These are phyloP conservation scores for Agrochola lychnidis DNA, from an alignment of 2,888 invertebrate species.

Conservation along the genomic window DNA sequence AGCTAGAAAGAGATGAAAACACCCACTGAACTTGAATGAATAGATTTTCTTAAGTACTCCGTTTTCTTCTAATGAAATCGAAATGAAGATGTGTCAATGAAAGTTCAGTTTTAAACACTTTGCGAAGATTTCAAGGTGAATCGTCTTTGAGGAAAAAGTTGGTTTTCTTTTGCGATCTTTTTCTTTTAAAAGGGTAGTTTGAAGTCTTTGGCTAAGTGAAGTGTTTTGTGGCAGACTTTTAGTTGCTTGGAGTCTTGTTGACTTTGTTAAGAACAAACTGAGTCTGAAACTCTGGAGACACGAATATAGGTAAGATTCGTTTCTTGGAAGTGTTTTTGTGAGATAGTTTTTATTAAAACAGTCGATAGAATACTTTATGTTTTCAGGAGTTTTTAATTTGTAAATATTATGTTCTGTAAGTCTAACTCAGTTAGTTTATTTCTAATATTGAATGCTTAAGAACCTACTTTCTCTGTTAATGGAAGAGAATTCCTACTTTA, in stretches of 20 bases:
- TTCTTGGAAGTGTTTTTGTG: not conserved
- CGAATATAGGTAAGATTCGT: not conserved
- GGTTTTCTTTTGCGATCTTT: conserved; percentile 38
- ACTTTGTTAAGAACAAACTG: conserved; percentile 4
- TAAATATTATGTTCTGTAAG: too few species aligned
- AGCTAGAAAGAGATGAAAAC: conserved; percentile 72
- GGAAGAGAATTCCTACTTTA: not conserved
- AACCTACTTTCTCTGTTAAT: not conserved
- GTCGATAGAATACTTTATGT: not conserved
- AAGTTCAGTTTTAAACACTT: conserved; percentile 69
- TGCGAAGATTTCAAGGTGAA: conserved; percentile 68
- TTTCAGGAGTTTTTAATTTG: not conserved
- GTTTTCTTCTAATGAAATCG: conserved; percentile 80
- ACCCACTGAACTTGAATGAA: conserved; percentile 84
- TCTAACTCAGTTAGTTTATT: too few species aligned
- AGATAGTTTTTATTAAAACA: not conserved
- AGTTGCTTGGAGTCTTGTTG: conserved; percentile 21
- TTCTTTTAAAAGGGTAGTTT: conserved; percentile 35
- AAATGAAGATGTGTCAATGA: conserved; percentile 78
- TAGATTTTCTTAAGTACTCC: conserved; percentile 82
- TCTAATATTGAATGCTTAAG: not conserved
- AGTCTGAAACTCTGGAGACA: conserved; percentile 4
- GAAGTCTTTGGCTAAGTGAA: conserved; percentile 24
- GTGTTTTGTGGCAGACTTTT: conserved; percentile 22
- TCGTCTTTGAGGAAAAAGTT: conserved; percentile 41